Conservation (phyloP, 2,797 vertebrate species). For the Rhinoraja longicauda region DNA sequence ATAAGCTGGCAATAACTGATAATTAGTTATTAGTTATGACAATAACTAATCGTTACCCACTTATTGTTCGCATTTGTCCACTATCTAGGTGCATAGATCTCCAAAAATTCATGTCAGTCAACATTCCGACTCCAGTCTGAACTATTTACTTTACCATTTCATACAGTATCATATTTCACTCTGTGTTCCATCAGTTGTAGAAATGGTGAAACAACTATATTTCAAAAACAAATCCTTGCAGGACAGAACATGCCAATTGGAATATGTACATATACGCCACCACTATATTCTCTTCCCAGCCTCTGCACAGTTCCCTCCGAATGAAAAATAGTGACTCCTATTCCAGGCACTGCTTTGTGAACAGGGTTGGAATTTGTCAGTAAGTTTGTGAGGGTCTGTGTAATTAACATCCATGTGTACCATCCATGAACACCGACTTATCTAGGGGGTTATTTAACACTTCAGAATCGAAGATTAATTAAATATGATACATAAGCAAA, state of each 20-base stretch:
- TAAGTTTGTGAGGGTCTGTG: neutral
- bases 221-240: neutral
- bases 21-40: too few species aligned
- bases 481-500: neutral
- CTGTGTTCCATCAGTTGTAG: neutral
- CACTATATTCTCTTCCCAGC: neutral
- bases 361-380: too few species aligned
- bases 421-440: too few species aligned
- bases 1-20: too few species aligned
- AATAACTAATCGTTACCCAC: too few species aligned
- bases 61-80: neutral
- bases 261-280: neutral
- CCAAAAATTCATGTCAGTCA: too few species aligned
- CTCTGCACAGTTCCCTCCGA: neutral
- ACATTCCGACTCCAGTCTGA: neutral
- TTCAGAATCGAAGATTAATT: neutral
- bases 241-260: neutral
- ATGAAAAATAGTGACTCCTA: neutral
- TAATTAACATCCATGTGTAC: neutral
- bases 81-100: neutral
- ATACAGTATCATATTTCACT: neutral
- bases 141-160: neutral
- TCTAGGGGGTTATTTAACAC: neutral
- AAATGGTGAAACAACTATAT: neutral
- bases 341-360: neutral